Conservation (phyloP, 1,140 invertebrate genomes). For the Drosophila leontia region DNA sequence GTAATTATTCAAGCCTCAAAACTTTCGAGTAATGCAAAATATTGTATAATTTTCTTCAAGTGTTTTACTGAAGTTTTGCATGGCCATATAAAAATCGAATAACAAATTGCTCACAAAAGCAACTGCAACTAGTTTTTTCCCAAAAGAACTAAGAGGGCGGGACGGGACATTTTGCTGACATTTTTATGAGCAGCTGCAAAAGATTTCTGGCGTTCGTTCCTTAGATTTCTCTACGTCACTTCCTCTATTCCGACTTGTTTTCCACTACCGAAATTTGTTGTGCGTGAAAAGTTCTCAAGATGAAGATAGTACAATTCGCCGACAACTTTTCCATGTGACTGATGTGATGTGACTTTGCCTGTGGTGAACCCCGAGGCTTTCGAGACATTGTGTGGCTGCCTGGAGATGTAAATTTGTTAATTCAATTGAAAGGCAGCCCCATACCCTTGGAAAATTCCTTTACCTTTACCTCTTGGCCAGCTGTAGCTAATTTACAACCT, state of each 20-base stretch:
- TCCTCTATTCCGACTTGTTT: constrained; percentile 59
- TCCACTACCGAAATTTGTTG: constrained; percentile 68
- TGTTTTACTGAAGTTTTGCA: constrained; percentile 64
- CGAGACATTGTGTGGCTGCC: constrained; percentile 11
- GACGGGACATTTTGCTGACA: constrained; percentile 40
- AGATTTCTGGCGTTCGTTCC: constrained; percentile 63
- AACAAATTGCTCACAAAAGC: constrained; percentile 72
- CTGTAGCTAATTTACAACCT: constrained; percentile 72
- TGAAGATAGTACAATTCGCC: constrained; percentile 45
- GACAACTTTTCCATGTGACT: constrained; percentile 44
- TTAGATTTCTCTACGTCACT: constrained; percentile 24
- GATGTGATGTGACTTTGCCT: constrained; percentile 44
- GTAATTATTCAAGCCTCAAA: neutral
- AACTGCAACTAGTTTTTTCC: constrained; percentile 42
- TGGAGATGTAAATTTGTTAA: constrained; percentile 20
- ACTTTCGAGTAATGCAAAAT: neutral
- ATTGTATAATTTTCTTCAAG: neutral
- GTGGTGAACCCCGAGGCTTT: constrained; percentile 13
- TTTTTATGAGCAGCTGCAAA: constrained; percentile 80
- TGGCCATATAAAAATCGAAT: constrained; percentile 77
- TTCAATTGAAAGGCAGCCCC: constrained; percentile 24
- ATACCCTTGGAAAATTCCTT: constrained; percentile 12
- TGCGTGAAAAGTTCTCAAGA: constrained; percentile 67
- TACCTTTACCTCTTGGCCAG: constrained; percentile 28
- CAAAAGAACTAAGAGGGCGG: neutral